phyloP scores from a whole-genome alignment of 1,140 invertebrate species.

The Drosophila kohkoa region DNA sequence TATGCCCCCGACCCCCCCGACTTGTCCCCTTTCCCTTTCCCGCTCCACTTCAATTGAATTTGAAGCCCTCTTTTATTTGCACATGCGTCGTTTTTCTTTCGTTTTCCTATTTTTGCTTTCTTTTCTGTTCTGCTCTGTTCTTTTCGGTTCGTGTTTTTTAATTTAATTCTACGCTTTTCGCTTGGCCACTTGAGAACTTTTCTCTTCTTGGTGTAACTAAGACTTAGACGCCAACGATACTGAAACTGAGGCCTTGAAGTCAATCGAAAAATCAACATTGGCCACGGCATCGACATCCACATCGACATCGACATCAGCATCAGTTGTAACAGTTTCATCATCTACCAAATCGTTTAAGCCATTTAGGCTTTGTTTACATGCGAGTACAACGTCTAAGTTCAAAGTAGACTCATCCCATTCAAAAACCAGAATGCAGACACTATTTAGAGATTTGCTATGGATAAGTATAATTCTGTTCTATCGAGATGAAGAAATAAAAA shows the following conservation, averaged over 20 bases:
- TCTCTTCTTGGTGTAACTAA: conserved; percentile 45
- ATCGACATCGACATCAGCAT: conserved; percentile 33
- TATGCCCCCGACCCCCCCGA: neutral
- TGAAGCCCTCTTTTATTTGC: conserved; percentile 61
- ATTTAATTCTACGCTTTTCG: conserved; percentile 69
- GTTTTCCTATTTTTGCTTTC: conserved; percentile 20
- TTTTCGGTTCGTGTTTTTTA: conserved; percentile 53
- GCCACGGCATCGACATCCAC: conserved; percentile 21
- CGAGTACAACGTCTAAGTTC: neutral
- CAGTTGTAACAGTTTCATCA: conserved; percentile 7
- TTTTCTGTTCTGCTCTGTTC: neutral
- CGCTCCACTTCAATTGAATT: conserved; percentile 59
- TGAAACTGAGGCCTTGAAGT: conserved; percentile 7
- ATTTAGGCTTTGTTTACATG: conserved; percentile 56
- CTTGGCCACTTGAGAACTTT: conserved; percentile 67
- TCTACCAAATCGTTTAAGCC: conserved; percentile 64
- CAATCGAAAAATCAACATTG: conserved; percentile 7
- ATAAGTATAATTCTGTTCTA: neutral
- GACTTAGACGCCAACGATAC: conserved; percentile 3
- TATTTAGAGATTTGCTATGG: conserved; percentile 10
- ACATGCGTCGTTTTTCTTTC: conserved; percentile 37
- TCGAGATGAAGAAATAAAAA: neutral
- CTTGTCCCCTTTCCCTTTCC: neutral
- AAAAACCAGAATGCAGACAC: conserved; percentile 7
- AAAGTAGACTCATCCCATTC: neutral